Base-by-base conservation (phyloP, 92 coral and sea anemone genomes). In the Phymanthus crucifer region DNA sequence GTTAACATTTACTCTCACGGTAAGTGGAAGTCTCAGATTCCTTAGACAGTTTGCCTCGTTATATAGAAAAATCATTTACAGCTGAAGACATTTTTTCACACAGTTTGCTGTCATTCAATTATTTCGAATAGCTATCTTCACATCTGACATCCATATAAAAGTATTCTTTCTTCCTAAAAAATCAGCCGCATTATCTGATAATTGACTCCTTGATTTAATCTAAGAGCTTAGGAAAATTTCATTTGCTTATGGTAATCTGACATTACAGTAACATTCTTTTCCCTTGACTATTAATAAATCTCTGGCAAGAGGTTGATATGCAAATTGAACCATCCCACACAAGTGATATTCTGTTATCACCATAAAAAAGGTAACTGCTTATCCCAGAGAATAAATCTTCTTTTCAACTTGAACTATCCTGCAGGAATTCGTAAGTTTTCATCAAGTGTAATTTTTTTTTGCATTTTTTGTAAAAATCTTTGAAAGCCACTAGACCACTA, bases 1-100 rank as follows among this genome's bases (percentile, higher is more conserved):
- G n/a, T 92, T 10, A 94, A 94, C 68, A 89, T 94, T 34, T 94
- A 90, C 37, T 84, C 97, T 3, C 98, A 94, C 40, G 98, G 98
- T 94, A 75, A 85, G 98, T 80, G 18, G 33, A 66, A 21, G 40
- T 38, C 37, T 33, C 24, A 45, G 2, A 31, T 58, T 50, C 21
- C 13, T 72, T 37, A 36, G 57, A 38, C 4, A 40, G 5, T 17
- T 57, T 9, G 31, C 47, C 6, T 54, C 64, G 21, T 0, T 2
- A 14, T 54, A 14, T n/a, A n/a, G 48, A 5, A 14, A 43, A 43
- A 17, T 43, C 10, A 43, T 43, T 2, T 43, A 17, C 48, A 43
- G 12, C 3, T 61, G 2, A 24, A 27, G 27, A 10, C 35, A 7
- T 9, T 61, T 61, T 27, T 29, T 10, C 14, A 11, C 13, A 43